Evolutionary conservation across 2,888 invertebrate genomes (phyloP), one percentile per base, ranked within the genome.

Genomic region (Lacanobia wlatinum): DNA sequence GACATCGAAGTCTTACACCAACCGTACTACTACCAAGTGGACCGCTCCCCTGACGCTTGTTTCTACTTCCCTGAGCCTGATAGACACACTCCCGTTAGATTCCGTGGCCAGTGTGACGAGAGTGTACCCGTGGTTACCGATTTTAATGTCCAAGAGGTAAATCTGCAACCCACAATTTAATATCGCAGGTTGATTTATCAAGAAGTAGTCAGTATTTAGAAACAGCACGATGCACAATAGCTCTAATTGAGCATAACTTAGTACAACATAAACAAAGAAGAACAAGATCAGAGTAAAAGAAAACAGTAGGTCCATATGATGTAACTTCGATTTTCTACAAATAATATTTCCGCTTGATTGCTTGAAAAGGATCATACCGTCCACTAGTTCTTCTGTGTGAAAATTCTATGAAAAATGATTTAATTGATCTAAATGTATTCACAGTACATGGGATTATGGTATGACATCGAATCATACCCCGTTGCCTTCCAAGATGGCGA

Each of bases 401-500:
- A 50, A n/a, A 5, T 8, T 10, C n/a, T 14, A 7, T 9, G 7
- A 5, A 48, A 28, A 40, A n/a, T 7, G 1, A 21, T 43, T 40
- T 16, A 59, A 46, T 52, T 53, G 0, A 48, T 9, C n/a, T 63
- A 0, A 50, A 23, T 58, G 21, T 66, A 28, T 66, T 60, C 23
- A 46, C 74, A 92, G 92, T 92, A 91, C 73, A 68, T 85, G 78
- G 87, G 87, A 1, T 70, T 87, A 8, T 93, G 93, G 93, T 87
- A 92, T 64, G 89, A 91, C 50, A 87, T 92, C 34, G 88, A 89
- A 58, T 87, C 88, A 0, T 93, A 93, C 70, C 91, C 92, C 1
- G 76, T 87, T 7, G 52, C 53, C 0, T 91, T 88, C 84, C 91
- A 92, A 88, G 71, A 72, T 12, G 93, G 93, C 4, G 83, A 88